Base-by-base conservation (phyloP, 2,113 vertebrate species). In the Rattus rattus region DNA sequence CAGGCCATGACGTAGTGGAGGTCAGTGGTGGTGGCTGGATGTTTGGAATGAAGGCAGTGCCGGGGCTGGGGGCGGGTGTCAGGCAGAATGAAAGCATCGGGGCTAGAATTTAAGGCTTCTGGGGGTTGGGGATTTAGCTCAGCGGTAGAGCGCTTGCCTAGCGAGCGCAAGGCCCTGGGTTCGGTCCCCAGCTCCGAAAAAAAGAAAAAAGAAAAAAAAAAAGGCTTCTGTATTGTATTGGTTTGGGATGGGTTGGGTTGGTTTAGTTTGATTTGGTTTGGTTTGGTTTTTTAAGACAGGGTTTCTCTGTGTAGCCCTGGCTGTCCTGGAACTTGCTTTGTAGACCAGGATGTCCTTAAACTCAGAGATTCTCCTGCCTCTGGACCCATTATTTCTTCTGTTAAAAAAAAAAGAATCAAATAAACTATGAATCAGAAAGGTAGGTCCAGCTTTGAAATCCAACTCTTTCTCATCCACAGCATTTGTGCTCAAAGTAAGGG, bases 401-500 rank as follows among this genome's bases (percentile, higher is more conserved):
- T 59, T 36, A 91, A 91, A 86, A 92, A 33, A 92, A 33, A 33
- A 69, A 69, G 16, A 67, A 90, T 54, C 56, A 87, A 90, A 81
- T 43, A 93, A 92, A 39, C 14, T 36, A 81, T 61, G 63, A 13
- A 83, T 94, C 63, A 49, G 39, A 94, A 72, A 92, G 49, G 43
- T 52, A 87, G 67, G 11, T 83, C 30, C 22, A 36, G 75, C 36
- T 24, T 30, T 91, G 49, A 39, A 85, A 33, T 67, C 59, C 79
- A 90, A 73, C 20, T 83, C n/a, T 59, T 75, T 65, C 61, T 90
- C 13, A 88, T n/a, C 93, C 80, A 80, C 1, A 81, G 28, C 72
- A 39, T 80, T 95, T 91, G 67, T 90, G 63, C 80, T 85, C 81
- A 88, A 87, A 94, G 52, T 59, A 49, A 96, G 47, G 47, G 20